Conservation (phyloP, 2,113 vertebrate species). For the Platichthys flesus region DNA sequence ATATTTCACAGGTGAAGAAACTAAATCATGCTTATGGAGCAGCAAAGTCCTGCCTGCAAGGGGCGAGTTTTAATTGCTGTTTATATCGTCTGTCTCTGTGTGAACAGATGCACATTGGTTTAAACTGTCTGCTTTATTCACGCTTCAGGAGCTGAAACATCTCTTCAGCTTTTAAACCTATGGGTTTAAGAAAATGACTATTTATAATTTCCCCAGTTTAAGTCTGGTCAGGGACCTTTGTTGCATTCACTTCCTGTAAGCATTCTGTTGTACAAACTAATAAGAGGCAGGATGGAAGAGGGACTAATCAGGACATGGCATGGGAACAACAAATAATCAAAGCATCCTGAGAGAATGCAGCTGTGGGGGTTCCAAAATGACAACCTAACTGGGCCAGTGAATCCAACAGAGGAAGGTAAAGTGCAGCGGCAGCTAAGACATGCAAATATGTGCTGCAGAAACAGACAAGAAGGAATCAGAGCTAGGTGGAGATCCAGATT, state of each 20-base stretch:
- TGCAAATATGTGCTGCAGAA: background rate
- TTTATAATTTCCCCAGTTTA: background rate
- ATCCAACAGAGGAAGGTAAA: background rate
- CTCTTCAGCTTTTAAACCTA: no score
- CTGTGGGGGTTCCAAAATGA: background rate
- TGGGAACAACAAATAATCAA: background rate
- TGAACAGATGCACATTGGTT: no score
- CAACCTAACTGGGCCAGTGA: background rate
- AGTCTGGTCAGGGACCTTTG: background rate
- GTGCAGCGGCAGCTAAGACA: background rate
- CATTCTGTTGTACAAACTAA: constrained; percentile 27
- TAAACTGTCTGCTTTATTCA: no score
- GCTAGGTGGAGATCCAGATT: background rate
- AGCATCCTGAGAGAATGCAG: background rate
- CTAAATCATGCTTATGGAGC: background rate
- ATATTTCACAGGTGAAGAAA: background rate
- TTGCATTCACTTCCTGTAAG: constrained; percentile 28
- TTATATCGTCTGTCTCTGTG: no score
- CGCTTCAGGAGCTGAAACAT: no score
- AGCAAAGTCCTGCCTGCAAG: background rate
- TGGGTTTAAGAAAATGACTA: no score
- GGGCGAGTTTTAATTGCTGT: no score
- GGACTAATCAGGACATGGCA: background rate
- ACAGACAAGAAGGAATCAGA: background rate
- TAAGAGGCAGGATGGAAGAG: constrained; percentile 5